phyloP scores from a whole-genome alignment of 2,888 invertebrate species.

The Chrysomela aeneicollis region DNA sequence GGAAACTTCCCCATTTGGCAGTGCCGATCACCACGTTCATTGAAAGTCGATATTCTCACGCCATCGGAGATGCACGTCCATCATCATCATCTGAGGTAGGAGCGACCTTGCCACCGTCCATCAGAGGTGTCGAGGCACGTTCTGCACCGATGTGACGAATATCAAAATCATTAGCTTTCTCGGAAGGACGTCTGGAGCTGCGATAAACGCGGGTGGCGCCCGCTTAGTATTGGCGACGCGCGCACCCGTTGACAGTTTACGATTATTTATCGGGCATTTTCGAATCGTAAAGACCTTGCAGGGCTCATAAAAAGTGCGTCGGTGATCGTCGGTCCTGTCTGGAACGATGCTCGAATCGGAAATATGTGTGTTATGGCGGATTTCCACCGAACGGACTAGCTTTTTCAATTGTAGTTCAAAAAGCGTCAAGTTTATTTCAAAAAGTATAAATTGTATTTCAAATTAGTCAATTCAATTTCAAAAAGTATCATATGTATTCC shows the following conservation, averaged over 20 bases:
- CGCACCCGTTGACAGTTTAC: conserved; percentile 33
- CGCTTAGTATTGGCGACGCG: conserved; percentile 45
- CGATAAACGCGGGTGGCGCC: conserved; percentile 43
- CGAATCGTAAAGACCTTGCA: conserved; percentile 15
- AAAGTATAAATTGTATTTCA: too few relatives aligned
- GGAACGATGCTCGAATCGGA: background rate
- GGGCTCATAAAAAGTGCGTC: conserved; percentile 7
- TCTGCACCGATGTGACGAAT: conserved; percentile 36
- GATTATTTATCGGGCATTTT: conserved; percentile 17
- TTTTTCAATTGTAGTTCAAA: too few relatives aligned
- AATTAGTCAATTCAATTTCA: too few relatives aligned
- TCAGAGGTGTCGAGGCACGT: conserved; percentile 40
- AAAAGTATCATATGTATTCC: too few relatives aligned
- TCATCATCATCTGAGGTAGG: conserved; percentile 30
- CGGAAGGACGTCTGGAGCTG: conserved; percentile 40
- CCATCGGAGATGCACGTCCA: conserved; percentile 12
- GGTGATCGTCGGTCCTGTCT: conserved; percentile 14
- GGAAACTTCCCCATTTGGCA: too few relatives aligned
- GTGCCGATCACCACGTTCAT: background rate
- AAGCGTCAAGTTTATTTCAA: too few relatives aligned
- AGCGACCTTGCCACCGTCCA: conserved; percentile 27
- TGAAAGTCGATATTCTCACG: conserved; percentile 17
- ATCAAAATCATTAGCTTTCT: conserved; percentile 42
- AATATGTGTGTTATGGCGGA: too few relatives aligned
- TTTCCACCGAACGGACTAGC: too few relatives aligned